phyloP scores from a whole-genome alignment of 2,888 invertebrate species.

The Diarsia dahlii region DNA sequence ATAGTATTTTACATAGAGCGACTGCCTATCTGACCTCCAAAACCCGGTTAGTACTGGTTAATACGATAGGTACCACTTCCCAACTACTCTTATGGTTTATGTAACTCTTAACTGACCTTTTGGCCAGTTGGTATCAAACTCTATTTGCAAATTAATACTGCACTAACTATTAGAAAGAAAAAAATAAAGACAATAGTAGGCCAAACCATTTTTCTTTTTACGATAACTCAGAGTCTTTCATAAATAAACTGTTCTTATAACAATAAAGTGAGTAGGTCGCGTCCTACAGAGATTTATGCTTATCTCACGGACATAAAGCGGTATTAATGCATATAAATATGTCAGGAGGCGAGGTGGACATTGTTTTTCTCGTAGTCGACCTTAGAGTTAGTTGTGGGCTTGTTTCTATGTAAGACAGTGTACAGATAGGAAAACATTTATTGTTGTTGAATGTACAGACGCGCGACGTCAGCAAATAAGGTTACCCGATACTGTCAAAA shows the following conservation, averaged over 20 bases:
- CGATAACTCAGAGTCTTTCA: conserved; percentile 62
- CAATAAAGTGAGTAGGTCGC: conserved; percentile 83
- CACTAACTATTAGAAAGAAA: not conserved
- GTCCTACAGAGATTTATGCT: conserved; percentile 84
- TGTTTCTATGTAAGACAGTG: conserved; percentile 11
- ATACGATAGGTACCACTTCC: too few species aligned
- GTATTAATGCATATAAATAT: conserved; percentile 88
- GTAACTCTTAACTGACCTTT: too few species aligned
- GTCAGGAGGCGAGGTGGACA: conserved; percentile 74
- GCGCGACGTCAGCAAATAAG: too few species aligned
- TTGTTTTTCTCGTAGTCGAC: conserved; percentile 46
- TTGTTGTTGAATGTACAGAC: not conserved
- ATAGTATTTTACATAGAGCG: too few species aligned
- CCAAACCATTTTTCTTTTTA: conserved; percentile 26
- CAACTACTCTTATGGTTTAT: too few species aligned
- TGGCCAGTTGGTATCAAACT: too few species aligned
- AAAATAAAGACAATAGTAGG: conserved; percentile 12
- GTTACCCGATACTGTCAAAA: too few species aligned
- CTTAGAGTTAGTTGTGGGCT: conserved; percentile 5
- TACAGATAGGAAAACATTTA: not conserved
- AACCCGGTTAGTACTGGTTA: too few species aligned
- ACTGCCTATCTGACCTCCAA: too few species aligned
- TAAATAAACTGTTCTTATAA: conserved; percentile 82
- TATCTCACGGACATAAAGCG: conserved; percentile 85
- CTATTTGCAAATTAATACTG: too few species aligned